Conservation (phyloP, 2,797 vertebrate species). For the Lepus townsendii region DNA sequence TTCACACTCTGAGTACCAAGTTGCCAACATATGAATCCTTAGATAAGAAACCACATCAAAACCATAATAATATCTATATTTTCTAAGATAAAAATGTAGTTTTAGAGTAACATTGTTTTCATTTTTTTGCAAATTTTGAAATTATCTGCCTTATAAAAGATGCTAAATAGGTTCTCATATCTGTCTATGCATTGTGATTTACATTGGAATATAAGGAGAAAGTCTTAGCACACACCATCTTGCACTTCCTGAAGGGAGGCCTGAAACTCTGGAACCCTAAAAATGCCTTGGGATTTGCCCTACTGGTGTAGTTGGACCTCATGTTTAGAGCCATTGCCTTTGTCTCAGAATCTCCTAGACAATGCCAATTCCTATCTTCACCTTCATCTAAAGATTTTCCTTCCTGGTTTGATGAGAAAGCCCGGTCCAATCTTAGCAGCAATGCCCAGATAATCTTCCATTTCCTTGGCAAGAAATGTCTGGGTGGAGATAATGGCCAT, state of each 20-base stretch:
- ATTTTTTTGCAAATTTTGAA: not conserved
- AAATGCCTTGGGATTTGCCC: not conserved
- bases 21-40: too few species aligned
- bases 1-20: too few species aligned
- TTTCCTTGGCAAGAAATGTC: not conserved
- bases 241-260: not conserved
- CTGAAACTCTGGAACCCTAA: not conserved
- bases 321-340: not conserved
- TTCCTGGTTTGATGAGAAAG: too few species aligned
- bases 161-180: not conserved
- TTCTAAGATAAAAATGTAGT: slow-evolving; percentile 2
- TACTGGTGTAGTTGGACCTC: not conserved
- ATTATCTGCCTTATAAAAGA: not conserved
- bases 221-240: not conserved
- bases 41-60: too few species aligned
- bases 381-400: not conserved
- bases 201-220: not conserved
- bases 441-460: too few species aligned
- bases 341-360: not conserved
- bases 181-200: not conserved
- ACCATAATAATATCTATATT: not conserved
- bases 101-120: not conserved
- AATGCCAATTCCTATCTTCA: not conserved
- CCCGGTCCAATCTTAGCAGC: too few species aligned
- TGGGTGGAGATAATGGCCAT: not conserved